Evolutionary conservation across 2,797 vertebrate species (phyloP).

Genomic region (Argyrosomus regius): DNA sequence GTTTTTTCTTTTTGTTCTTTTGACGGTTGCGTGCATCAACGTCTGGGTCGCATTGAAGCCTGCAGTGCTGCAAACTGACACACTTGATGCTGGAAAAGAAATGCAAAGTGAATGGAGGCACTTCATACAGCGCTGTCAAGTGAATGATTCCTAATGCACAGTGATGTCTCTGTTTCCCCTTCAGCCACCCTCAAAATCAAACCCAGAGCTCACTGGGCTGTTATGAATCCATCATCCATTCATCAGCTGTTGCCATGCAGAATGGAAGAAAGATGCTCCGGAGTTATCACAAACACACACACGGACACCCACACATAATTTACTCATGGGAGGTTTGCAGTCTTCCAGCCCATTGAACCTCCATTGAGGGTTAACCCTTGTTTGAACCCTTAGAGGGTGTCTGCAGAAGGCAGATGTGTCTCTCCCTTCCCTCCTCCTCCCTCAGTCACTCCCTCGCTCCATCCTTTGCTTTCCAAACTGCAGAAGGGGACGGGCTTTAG

Average conservation of each 20-base stretch:
- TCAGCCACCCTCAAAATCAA: not conserved
- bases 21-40: not conserved
- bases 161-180: not conserved
- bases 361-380: conserved; percentile 52
- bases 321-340: conserved; percentile 35
- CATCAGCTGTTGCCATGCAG: conserved; percentile 74
- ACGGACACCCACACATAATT: conserved; percentile 6
- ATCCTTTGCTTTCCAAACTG: conserved; percentile 3
- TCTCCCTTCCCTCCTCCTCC: not conserved
- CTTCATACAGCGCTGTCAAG: not conserved
- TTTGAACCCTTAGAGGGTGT: conserved; percentile 63
- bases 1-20: conserved; percentile 14
- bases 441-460: not conserved
- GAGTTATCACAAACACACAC: conserved; percentile 28
- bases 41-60: not conserved
- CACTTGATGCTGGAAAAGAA: not conserved
- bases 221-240: conserved; percentile 61
- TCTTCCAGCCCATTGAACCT: conserved; percentile 68
- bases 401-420: conserved; percentile 48
- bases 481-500: not conserved
- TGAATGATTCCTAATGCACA: conserved; percentile 23
- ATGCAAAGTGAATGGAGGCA: not conserved
- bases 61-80: not conserved
- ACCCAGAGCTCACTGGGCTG: conserved; percentile 48
- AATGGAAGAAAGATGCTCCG: conserved; percentile 43